A percentile compares a stretch with the other conserved stretches of the same genome.
phyloP scores from a whole-genome alignment of 2,797 vertebrate genomes.

The Florisuga fusca region DNA sequence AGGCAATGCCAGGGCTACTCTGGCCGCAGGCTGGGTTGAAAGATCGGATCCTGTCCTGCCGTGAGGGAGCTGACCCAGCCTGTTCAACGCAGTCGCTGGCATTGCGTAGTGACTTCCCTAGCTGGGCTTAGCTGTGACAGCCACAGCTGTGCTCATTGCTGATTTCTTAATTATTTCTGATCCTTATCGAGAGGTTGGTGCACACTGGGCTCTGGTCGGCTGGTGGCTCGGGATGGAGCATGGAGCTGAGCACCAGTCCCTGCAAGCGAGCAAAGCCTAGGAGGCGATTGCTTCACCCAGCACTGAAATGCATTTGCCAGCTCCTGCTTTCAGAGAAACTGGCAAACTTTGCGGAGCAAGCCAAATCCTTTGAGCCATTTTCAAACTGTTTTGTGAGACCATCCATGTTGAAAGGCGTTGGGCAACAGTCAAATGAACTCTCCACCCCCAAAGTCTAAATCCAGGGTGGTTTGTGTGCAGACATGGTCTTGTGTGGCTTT shows the following conservation, averaged over 20 bases:
- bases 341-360: not conserved
- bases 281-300: not conserved
- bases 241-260: not conserved
- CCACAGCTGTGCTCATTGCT: not conserved
- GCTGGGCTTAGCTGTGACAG: not conserved
- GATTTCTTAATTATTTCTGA: not conserved
- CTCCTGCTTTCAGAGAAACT: not conserved
- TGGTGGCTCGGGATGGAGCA: not conserved
- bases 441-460: not conserved
- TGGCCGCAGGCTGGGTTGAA: too few species aligned
- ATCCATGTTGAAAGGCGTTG: not conserved
- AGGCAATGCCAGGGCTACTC: not conserved
- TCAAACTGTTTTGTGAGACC: not conserved
- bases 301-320: not conserved
- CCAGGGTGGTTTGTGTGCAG: not conserved
- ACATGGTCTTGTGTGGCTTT: constrained; percentile 15
- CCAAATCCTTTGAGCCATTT: constrained; percentile 1
- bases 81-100: not conserved
- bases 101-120: not conserved
- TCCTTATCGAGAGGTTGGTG: not conserved
- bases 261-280: not conserved
- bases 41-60: not conserved
- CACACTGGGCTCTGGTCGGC: accelerated
- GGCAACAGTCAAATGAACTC: not conserved
- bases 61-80: not conserved